phyloP scores from a whole-genome alignment of 2,888 invertebrate genomes.

The Muscina levida region DNA sequence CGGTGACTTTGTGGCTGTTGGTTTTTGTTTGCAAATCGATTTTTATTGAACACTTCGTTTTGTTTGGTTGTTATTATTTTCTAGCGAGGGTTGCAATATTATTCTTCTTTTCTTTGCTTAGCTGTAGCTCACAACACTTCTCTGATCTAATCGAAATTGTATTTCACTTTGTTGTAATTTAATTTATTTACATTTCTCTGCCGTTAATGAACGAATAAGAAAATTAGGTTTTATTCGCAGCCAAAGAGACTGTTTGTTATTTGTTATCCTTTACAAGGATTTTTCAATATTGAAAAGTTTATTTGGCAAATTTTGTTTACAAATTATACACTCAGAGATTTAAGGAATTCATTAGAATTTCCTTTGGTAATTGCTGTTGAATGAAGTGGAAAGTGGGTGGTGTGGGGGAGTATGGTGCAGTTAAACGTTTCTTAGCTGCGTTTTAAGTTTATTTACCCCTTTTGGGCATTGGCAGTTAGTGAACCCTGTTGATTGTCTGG shows the following conservation, averaged over 20 bases:
- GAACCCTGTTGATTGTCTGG: too few relatives aligned
- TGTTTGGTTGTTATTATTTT: conserved; percentile 14
- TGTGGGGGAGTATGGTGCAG: too few relatives aligned
- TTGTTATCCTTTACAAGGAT: conserved; percentile 11
- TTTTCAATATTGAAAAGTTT: not conserved
- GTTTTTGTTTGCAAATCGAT: conserved; percentile 29
- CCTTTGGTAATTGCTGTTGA: too few relatives aligned
- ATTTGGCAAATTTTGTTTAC: not conserved
- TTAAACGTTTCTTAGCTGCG: too few relatives aligned
- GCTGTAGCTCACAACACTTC: too few relatives aligned
- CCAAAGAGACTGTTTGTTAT: too few relatives aligned
- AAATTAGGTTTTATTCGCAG: conserved; percentile 3
- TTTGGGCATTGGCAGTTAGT: not conserved
- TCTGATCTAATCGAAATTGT: not conserved
- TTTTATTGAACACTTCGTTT: conserved; percentile 23
- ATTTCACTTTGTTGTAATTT: conserved; percentile 47
- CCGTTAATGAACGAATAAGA: not conserved
- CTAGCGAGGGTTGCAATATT: too few relatives aligned
- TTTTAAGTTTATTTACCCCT: too few relatives aligned
- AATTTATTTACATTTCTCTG: conserved; percentile 37
- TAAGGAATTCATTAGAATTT: not conserved
- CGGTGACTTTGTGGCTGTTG: not conserved
- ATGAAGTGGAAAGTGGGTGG: too few relatives aligned
- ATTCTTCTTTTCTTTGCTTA: too few relatives aligned
- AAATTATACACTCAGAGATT: not conserved